phyloP scores from a whole-genome alignment of 1,140 invertebrate species.

The Kradibia gibbosae region DNA sequence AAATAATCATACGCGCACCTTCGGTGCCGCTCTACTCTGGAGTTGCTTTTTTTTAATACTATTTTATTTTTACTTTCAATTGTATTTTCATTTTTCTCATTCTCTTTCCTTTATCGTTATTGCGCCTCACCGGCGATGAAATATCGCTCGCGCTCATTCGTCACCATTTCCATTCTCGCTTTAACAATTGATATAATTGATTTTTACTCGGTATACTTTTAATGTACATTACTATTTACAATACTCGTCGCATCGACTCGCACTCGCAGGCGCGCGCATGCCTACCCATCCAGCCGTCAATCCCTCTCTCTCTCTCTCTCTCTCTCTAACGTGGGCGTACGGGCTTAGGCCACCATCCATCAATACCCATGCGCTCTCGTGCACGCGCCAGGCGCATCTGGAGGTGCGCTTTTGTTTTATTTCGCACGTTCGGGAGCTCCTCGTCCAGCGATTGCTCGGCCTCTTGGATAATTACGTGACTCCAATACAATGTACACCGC shows the following conservation, averaged over 20 bases:
- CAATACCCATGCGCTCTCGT: neutral
- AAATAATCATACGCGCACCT: neutral
- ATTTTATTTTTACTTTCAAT: slow-evolving; percentile 35
- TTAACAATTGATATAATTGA: slow-evolving; percentile 12
- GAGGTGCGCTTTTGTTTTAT: neutral
- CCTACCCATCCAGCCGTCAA: neutral
- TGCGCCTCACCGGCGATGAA: too few relatives aligned
- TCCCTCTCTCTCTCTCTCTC: slow-evolving; percentile 7
- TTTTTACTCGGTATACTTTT: slow-evolving; percentile 10
- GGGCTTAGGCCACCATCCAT: neutral
- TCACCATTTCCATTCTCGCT: neutral
- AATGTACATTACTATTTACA: too few relatives aligned
- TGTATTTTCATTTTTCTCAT: neutral
- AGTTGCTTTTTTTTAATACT: slow-evolving; percentile 12
- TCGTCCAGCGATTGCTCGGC: slow-evolving; percentile 34
- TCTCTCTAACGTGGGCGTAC: neutral
- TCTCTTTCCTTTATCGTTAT: too few relatives aligned
- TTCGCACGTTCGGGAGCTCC: neutral
- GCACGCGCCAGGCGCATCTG: too few relatives aligned
- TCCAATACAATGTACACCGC: neutral
- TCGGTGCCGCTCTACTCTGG: neutral
- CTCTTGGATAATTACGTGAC: neutral
- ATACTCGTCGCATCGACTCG: too few relatives aligned
- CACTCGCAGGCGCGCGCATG: too few relatives aligned
- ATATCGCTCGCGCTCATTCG: neutral